Percentiles rank a stretch among this genome's conserved stretches.
These are phyloP conservation scores for Schizothorax lantsangensis DNA, from an alignment of 2,797 vertebrate species.

Conservation along the genomic window DNA sequence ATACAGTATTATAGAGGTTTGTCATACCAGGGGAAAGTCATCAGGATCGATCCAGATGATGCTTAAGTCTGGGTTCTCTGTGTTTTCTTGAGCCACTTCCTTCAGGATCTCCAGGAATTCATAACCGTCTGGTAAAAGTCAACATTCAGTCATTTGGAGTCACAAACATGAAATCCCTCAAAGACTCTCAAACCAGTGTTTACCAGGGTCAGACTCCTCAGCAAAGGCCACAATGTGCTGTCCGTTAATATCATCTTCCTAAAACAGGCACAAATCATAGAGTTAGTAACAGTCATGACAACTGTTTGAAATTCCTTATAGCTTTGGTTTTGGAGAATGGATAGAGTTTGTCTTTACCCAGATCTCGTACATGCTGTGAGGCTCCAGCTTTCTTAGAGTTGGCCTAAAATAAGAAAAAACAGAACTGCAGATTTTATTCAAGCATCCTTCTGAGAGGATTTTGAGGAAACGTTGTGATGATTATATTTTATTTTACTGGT, in stretches of 20 bases:
- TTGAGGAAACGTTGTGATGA: not conserved
- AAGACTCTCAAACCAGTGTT: not conserved
- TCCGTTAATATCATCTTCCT: constrained; percentile 91
- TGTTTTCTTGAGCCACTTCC: constrained; percentile 90
- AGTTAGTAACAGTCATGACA: not conserved
- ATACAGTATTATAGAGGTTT: not conserved
- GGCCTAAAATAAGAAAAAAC: constrained; percentile 73
- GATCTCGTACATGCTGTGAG: constrained; percentile 94
- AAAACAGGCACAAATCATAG: constrained; percentile 17
- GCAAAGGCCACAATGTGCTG: constrained; percentile 94
- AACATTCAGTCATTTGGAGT: not conserved
- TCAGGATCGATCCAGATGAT: constrained; percentile 96
- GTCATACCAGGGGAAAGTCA: constrained; percentile 88
- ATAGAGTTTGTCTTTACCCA: constrained; percentile 80
- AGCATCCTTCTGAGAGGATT: not conserved
- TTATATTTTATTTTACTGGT: not conserved
- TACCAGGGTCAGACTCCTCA: constrained; percentile 90
- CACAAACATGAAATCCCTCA: not conserved
- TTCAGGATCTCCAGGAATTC: constrained; percentile 94
- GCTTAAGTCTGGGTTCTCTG: constrained; percentile 89
- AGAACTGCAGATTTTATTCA: not conserved
- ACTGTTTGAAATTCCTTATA: not conserved
- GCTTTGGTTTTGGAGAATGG: not conserved
- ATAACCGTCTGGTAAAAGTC: constrained; percentile 75
- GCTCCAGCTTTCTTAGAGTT: constrained; percentile 88